Base-by-base conservation (phyloP, 2,888 invertebrate genomes). In the Willowsia nigromaculata region DNA sequence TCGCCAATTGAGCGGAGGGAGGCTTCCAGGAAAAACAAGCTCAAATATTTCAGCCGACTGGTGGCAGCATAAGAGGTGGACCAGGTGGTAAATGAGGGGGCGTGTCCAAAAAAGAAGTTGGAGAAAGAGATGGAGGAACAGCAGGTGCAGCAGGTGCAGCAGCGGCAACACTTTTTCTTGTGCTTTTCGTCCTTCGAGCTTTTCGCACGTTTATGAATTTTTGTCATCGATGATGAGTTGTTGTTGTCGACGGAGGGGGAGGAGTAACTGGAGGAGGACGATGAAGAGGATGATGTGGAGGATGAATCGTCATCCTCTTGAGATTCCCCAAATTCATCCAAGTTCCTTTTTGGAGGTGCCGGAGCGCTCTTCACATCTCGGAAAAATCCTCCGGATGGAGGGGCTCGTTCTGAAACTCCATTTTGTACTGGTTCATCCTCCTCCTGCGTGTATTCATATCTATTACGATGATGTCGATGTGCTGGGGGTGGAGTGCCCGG, bases 1-100 rank as follows among this genome's bases (percentile, higher is more conserved):
- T 88, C 71, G 15, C 88, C 81, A 13, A 92, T 68, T 2, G 92
- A 90, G 4, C 89, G 89, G 11, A 91, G 43, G 0, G 59, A 33
- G 18, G 78, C 33, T 71, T 83, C 85, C 1, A 71, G 30, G 56
- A 50, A 88, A 30, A 78, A 90, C 6, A 76, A 13, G 6, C 33
- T 50, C 9, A 65, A 74, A 74, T 71, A 85, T 18, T 33, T 47
- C 25, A 82, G 13, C 2, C 82, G 50, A 25, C n/a, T 33, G 13
- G n/a, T 56, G 84, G 22, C 25, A 18, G 53, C n/a, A 15, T 22
- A 81, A 6, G 56, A 76, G 15, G 81, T 81, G 0, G 88, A 22
- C 88, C 82, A 88, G 0, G 33, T 43, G 13, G 88, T 88, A n/a
- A 88, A 88, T 33, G 53, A 1, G 40, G 90, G 85, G 5, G 83